A percentile compares a stretch with the other conserved stretches of the same genome.
phyloP scores from a whole-genome alignment of 1,140 invertebrate genomes.

The Meloidogyne floridensis region DNA sequence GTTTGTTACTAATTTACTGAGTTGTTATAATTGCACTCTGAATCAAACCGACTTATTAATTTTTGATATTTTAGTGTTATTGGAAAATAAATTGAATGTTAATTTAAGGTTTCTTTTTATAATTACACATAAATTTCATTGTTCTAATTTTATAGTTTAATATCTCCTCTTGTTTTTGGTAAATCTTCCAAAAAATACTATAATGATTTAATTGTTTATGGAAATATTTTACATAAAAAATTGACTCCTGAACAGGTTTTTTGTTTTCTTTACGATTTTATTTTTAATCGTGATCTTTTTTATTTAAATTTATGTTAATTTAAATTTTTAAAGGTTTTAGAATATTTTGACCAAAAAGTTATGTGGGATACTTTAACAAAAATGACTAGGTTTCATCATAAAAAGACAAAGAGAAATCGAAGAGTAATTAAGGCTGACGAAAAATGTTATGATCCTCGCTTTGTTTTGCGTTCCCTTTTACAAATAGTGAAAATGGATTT shows the following conservation, averaged over 20 bases:
- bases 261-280: neutral
- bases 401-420: neutral
- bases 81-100: slow-evolving; percentile 31
- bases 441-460: slow-evolving; percentile 46
- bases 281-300: neutral
- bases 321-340: slow-evolving; percentile 37
- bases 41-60: slow-evolving; percentile 29
- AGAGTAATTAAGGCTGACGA: slow-evolving; percentile 23
- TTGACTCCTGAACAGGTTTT: slow-evolving; percentile 31
- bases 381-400: slow-evolving; percentile 20
- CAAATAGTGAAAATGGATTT: slow-evolving; percentile 33
- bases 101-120: slow-evolving; percentile 33
- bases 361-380: slow-evolving; percentile 43
- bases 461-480: slow-evolving; percentile 49
- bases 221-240: slow-evolving; percentile 33
- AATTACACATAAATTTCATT: neutral
- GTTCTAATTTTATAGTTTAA: slow-evolving; percentile 26
- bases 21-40: slow-evolving; percentile 24
- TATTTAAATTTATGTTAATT: neutral
- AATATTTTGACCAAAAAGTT: slow-evolving; percentile 41
- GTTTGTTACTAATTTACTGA: slow-evolving; percentile 20
- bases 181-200: slow-evolving; percentile 34
- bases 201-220: slow-evolving; percentile 30
- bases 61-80: slow-evolving; percentile 33
- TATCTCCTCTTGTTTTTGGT: slow-evolving; percentile 47